Evolutionary conservation across 2,797 vertebrate species (phyloP), one percentile per base, ranked within the genome.

Genomic region (Rhincodon typus): DNA sequence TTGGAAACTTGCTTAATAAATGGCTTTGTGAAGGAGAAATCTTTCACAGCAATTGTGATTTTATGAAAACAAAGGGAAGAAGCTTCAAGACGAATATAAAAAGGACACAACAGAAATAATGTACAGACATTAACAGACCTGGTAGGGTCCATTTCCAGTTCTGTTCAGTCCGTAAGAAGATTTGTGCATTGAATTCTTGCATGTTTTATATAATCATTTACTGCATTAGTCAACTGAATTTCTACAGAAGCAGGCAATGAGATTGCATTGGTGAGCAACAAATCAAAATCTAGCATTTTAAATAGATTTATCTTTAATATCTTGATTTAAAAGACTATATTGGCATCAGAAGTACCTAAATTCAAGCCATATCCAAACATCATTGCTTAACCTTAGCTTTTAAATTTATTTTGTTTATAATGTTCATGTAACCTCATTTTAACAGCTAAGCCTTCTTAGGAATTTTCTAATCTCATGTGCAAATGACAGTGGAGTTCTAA

Each of bases 401-500:
- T 77, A 95, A 95, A 95, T 34, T 30, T 53, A 50, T 46, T 74
- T 94, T 74, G 70, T 46, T 94, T 94, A 74, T 46, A 57, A 53
- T 77, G 50, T 77, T 30, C 50, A 53, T 95, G 50, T 72, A 95
- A 77, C 70, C 57, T 95, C 70, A 50, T 74, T 72, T 95, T 57
- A 95, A 95, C 46, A 74, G 70, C 70, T 74, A 74, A 77, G 70
- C 94, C 70, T 50, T 19, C 70, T 53, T 72, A 69, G 17, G 72
- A 95, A 53, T 95, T 42, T 74, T 94, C 70, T 57, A 50, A 95
- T 94, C 94, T 94, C 70, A 94, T 77, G 94, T 95, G 94, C 94
- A 77, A 95, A 77, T 72, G 94, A 69, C n/a, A 90, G 50, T 93
- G 90, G 90, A 93, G 90, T 93, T 69, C 62, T 50, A 93, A 69